Evolutionary conservation across 2,113 vertebrate genomes (phyloP).

Genomic region (Uria lomvia): DNA sequence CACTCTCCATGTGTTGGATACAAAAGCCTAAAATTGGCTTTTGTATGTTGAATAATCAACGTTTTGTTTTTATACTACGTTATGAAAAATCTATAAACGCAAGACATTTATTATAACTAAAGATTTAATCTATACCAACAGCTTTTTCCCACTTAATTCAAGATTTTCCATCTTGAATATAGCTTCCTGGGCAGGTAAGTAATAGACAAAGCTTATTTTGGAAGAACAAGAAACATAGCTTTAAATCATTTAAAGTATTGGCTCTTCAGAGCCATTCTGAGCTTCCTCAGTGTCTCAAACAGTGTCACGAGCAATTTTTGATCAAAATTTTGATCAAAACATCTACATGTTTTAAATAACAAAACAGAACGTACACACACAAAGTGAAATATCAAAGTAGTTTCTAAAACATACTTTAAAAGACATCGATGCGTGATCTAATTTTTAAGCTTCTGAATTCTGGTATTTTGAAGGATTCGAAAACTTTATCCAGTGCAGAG

Average conservation of each 20-base stretch:
- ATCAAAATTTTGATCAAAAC: not conserved
- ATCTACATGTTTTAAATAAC: not conserved
- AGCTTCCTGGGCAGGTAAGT: not conserved
- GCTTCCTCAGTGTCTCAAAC: not conserved
- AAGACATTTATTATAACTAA: not conserved
- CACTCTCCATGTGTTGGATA: not conserved
- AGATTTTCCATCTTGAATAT: not conserved
- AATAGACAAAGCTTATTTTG: not conserved
- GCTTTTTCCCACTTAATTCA: not conserved
- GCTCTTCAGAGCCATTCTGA: not conserved
- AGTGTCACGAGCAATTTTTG: not conserved
- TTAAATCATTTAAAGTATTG: not conserved
- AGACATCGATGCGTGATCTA: not conserved
- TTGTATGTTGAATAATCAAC: not conserved
- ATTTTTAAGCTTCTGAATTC: not conserved
- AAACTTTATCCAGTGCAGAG: not conserved
- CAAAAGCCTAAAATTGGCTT: not conserved
- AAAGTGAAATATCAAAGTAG: not conserved
- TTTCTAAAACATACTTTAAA: not conserved
- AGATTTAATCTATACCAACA: not conserved
- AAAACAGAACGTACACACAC: not conserved
- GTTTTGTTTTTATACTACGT: not conserved
- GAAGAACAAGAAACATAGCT: not conserved
- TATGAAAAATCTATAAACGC: not conserved
- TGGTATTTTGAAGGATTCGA: not conserved